Conservation (phyloP, 2,113 vertebrate species). For the Crotophaga sulcirostris region DNA sequence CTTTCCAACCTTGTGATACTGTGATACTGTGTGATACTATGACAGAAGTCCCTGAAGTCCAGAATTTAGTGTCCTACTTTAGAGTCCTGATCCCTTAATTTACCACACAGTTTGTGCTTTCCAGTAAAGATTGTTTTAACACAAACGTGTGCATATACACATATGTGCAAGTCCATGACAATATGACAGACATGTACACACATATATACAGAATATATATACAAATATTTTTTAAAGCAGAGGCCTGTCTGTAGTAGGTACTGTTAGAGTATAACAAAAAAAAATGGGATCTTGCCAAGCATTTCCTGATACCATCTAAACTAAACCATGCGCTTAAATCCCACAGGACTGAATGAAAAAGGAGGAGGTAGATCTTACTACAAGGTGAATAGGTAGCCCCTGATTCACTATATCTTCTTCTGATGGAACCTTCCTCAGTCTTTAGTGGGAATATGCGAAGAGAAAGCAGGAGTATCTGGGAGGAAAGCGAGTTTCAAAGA, state of each 20-base stretch:
- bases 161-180: not conserved
- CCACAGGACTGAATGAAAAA: not conserved
- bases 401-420: not conserved
- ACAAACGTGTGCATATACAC: not conserved
- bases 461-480: not conserved
- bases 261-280: not conserved
- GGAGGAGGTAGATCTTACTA: not conserved
- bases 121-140: not conserved
- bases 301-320: not conserved
- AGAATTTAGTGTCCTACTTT: not conserved
- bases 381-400: not conserved
- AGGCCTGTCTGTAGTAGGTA: not conserved
- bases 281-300: not conserved
- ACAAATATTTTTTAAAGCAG: not conserved
- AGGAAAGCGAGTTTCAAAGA: not conserved
- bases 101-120: not conserved
- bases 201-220: not conserved
- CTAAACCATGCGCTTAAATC: not conserved
- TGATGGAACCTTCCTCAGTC: not conserved
- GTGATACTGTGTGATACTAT: too few relatives aligned
- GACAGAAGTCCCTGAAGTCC: constrained; percentile 4
- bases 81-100: not conserved
- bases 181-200: not conserved
- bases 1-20: too few relatives aligned
- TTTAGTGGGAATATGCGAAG: not conserved